These are phyloP conservation scores for Spilogale gracilis DNA, from an alignment of 2,113 vertebrate species.

Conservation along the genomic window DNA sequence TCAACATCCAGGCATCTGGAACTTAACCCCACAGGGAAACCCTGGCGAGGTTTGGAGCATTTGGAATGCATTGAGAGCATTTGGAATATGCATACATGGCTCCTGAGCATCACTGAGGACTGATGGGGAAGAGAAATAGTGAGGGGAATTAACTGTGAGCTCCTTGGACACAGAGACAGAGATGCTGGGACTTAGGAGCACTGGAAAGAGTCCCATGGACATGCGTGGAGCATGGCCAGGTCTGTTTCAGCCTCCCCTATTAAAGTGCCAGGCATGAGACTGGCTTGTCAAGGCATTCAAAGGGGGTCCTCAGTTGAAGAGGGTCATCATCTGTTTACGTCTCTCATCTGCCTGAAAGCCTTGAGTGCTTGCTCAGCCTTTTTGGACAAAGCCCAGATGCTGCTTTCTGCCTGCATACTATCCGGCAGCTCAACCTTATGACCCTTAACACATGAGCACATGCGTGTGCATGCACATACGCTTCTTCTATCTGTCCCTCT, in stretches of 20 bases:
- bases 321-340: background rate
- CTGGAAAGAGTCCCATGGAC: background rate
- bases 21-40: background rate
- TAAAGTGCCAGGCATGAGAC: background rate
- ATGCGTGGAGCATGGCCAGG: background rate
- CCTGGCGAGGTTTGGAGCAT: background rate
- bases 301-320: background rate
- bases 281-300: background rate
- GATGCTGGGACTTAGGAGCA: background rate
- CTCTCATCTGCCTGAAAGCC: background rate
- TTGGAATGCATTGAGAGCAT: background rate
- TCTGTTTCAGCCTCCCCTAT: background rate
- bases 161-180: background rate
- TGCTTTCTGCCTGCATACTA: background rate
- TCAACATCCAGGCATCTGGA: background rate
- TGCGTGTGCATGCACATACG: background rate
- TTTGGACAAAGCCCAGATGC: background rate
- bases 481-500: background rate
- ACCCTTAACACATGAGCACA: background rate
- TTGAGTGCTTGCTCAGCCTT: background rate
- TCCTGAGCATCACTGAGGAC: background rate
- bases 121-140: background rate
- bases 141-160: background rate
- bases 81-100: background rate
- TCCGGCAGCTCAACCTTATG: background rate